These are phyloP conservation scores for Daubentonia madagascariensis DNA, from an alignment of 2,113 vertebrate genomes.

Conservation along the genomic window DNA sequence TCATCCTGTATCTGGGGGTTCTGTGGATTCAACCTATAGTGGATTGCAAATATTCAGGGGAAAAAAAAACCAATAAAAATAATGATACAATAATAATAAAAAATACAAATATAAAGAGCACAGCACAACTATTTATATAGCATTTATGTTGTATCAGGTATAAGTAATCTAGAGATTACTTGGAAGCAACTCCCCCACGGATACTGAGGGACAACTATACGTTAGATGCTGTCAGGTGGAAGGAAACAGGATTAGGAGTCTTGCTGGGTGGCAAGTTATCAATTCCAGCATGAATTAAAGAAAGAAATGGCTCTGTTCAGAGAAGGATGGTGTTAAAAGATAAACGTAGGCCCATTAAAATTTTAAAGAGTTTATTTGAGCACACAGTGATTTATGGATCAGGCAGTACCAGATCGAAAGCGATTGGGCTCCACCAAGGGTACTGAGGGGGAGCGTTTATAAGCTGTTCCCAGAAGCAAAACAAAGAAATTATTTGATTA, in stretches of 20 bases:
- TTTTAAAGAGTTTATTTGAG: neutral
- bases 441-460: neutral
- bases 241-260: neutral
- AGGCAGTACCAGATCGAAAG: neutral
- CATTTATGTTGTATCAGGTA: neutral
- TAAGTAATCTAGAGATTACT: neutral
- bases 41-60: neutral
- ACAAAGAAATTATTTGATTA: neutral
- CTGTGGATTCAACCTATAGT: neutral
- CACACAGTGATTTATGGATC: neutral
- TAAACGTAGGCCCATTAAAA: neutral
- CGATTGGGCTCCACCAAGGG: neutral
- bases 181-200: neutral
- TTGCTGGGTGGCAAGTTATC: neutral
- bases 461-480: neutral
- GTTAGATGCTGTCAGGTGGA: neutral
- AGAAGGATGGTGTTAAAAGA: neutral
- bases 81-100: neutral
- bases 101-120: neutral
- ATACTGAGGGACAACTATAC: neutral
- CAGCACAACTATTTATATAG: neutral
- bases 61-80: neutral
- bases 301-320: neutral
- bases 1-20: neutral
- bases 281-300: neutral